phyloP scores from a whole-genome alignment of 2,113 vertebrate species.

The Anoura caudifer region DNA sequence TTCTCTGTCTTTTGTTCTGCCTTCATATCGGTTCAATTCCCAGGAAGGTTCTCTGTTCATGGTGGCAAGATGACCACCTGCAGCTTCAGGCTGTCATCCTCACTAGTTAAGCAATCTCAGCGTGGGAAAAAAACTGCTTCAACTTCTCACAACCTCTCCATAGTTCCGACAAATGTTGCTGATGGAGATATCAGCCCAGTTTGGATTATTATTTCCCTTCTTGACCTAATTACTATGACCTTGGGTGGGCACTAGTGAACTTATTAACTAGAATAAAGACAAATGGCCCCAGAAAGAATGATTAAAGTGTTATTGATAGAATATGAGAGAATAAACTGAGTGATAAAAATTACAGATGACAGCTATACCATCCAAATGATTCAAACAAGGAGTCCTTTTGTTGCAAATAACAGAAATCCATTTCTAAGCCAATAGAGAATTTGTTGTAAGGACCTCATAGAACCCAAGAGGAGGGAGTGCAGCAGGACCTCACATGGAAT shows the following conservation, averaged over 20 bases:
- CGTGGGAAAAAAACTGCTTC: not conserved
- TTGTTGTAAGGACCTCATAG: not conserved
- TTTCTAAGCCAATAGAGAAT: not conserved
- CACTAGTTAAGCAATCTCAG: not conserved
- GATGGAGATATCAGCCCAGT: not conserved
- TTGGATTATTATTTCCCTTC: not conserved
- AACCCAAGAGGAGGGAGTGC: not conserved
- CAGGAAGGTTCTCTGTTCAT: not conserved
- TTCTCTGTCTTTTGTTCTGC: not conserved
- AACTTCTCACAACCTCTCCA: not conserved
- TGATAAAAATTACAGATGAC: not conserved
- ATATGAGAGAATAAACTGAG: not conserved
- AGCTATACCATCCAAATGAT: not conserved
- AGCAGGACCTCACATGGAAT: not conserved
- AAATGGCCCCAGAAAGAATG: not conserved
- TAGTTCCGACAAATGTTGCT: not conserved
- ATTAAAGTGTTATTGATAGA: not conserved
- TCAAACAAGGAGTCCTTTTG: not conserved
- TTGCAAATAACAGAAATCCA: not conserved
- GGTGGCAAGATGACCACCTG: not conserved
- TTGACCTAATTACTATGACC: not conserved
- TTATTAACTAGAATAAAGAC: not conserved
- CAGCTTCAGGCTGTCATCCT: not conserved
- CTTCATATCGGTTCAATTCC: not conserved
- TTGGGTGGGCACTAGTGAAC: not conserved